Base-by-base conservation (phyloP, 2,797 vertebrate genomes). In the Eospalax fontanierii region DNA sequence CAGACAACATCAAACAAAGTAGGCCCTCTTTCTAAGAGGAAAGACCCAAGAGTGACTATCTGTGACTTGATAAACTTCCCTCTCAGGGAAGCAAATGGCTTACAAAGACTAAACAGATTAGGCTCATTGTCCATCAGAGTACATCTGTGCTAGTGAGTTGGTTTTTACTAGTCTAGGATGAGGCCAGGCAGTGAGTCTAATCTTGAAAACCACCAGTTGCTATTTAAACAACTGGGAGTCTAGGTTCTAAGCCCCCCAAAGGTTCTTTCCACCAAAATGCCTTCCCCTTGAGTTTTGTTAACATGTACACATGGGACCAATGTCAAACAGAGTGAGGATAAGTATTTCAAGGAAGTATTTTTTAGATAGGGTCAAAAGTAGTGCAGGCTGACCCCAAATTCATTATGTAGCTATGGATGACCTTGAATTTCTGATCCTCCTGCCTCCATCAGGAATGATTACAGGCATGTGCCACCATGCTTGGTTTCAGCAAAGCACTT, bases 1-100 rank as follows among this genome's bases (percentile, higher is more conserved):
- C 68, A 59, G 46, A 96, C 50, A 89, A 68, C 24, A 65, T 94
- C 65, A 87, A 90, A 87, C 21, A 54, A 87, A 92, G 24, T 33
- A 6, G 30, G 16, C 2, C 21, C n/a, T 80, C 26, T 82, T 93
- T 88, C 28, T 11, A 80, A 96, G 71, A 93, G 88, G 38, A 16
- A 93, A 96, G 28, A 84, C 3, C 22, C 28, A 19, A 89, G 11
- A 33, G 9, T 66, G 18, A 38, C 71, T 90, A 92, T 83, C 35
- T 84, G 35, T 90, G 26, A 75, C 76, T 75, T 68, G 24, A 80
- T 46, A 61, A 79, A 50, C 57, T 57, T 50, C 40, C 38, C 28
- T 79, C n/a, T 63, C 63, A 89, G n/a, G 18, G 15, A 82, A 86
- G 88, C 70, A 71, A 74, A 91, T 82, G 33, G 65, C 12, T 18